phyloP scores from a whole-genome alignment of 1,140 invertebrate genomes.

The Tetraneura akinire region DNA sequence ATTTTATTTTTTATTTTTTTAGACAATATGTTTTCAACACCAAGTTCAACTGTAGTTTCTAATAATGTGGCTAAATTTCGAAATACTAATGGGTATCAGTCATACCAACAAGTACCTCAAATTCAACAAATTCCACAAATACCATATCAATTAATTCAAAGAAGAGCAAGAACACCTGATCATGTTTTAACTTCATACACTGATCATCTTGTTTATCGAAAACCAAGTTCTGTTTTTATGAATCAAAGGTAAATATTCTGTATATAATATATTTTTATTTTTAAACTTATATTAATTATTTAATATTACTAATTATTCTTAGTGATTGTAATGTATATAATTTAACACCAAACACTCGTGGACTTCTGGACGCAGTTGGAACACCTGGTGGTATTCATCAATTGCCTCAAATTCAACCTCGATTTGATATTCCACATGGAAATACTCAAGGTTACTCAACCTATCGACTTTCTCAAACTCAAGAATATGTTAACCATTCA shows the following conservation, averaged over 20 bases:
- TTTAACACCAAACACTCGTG: slow-evolving; percentile 44
- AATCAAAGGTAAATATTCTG: slow-evolving; percentile 53
- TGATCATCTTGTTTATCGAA: slow-evolving; percentile 52
- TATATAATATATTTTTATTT: background rate
- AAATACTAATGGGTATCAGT: slow-evolving; percentile 44
- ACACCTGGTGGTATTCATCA: slow-evolving; percentile 48
- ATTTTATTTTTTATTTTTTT: background rate
- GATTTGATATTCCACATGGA: slow-evolving; percentile 37
- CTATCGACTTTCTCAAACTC: slow-evolving; percentile 16
- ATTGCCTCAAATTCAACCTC: slow-evolving; percentile 42
- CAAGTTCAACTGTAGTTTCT: slow-evolving; percentile 9
- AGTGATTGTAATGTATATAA: slow-evolving; percentile 44
- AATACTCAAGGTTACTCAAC: slow-evolving; percentile 34
- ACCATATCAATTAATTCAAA: slow-evolving; percentile 46
- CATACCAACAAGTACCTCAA: slow-evolving; percentile 55
- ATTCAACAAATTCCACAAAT: slow-evolving; percentile 54
- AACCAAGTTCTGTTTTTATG: slow-evolving; percentile 51
- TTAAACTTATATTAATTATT: background rate
- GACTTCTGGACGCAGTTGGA: slow-evolving; percentile 38
- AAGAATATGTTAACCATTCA: slow-evolving; percentile 36
- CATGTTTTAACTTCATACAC: slow-evolving; percentile 52
- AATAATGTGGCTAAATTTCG: slow-evolving; percentile 28
- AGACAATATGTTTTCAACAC: slow-evolving; percentile 45
- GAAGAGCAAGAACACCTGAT: slow-evolving; percentile 52
- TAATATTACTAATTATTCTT: background rate